Base-by-base conservation (phyloP, 1,140 invertebrate genomes). In the Rhizoglyphus robini region DNA sequence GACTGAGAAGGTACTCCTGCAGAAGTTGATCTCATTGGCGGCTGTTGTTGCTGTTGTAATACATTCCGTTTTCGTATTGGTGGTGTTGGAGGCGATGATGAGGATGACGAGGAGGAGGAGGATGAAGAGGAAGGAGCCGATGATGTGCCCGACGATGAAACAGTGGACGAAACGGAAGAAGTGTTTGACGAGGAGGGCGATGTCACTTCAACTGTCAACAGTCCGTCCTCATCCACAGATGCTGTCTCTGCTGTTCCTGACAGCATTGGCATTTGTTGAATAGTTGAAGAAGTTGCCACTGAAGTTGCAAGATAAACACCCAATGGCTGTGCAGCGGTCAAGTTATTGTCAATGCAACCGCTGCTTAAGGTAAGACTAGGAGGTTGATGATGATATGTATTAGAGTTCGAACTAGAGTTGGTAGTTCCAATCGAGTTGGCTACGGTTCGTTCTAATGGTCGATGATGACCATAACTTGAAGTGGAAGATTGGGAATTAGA, bases 71-170 rank as follows among this genome's bases (percentile, higher is more conserved):
- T 60, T n/a, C 58, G 58, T 32, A 60, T 3, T 32, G 58, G 58
- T n/a, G 58, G 58, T 60, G 58, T 60, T 27, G 58, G 58, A 27
- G 34, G 62, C 65, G 18, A 36, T 46, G 48, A 61, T 41, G 58
- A 60, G 15, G 58, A 60, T n/a, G 30, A 32, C 3, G 58, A 60
- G 15, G 58, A 32, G 30, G 57, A 34, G 27, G 2, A 13, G 13
- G 58, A 29, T 23, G 8, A 54, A 5, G 51, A 54, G 8, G 51
- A 5, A 11, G 51, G 31, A 8, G 51, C 8, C 18, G 15, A 34
- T 38, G 3, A 3, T n/a, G n/a, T n/a, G n/a, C n/a, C n/a, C n/a
- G 51, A 54, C 18, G 15, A 34, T 38, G 3, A 3, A 4, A n/a
- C 15, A n/a, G n/a, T n/a, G 32, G 27, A 60, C 15, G 58, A 60